A percentile compares a stretch with the other conserved stretches of the same genome.
Conservation (phyloP, 2,113 vertebrate genomes). For the Sialia sialis region DNA sequence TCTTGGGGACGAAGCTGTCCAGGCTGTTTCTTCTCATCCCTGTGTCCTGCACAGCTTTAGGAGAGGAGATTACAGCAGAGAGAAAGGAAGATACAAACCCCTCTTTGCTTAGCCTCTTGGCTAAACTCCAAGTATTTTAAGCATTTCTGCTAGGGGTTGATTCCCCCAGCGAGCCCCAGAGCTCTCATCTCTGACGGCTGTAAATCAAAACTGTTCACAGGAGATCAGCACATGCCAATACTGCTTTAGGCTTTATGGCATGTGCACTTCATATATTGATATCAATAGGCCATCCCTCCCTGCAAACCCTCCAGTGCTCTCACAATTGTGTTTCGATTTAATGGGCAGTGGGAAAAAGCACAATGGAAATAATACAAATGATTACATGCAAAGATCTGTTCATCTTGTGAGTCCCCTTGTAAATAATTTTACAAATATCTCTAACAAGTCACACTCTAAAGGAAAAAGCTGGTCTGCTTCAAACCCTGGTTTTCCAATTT, state of each 20-base stretch:
- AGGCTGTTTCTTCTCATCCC: background rate
- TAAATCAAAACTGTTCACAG: background rate
- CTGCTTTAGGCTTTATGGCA: background rate
- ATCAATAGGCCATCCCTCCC: background rate
- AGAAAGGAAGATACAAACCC: background rate
- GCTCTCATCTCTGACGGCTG: background rate
- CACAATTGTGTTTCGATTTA: background rate
- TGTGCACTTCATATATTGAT: fast-evolving
- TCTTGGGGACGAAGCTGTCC: background rate
- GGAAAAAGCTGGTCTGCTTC: background rate
- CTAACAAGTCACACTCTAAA: background rate
- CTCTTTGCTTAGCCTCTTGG: background rate
- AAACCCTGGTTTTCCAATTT: background rate
- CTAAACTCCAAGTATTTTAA: background rate
- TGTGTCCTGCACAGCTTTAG: background rate
- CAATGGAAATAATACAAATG: background rate
- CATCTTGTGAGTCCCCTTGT: background rate
- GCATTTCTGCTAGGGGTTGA: background rate
- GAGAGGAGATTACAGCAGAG: background rate
- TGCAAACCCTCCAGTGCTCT: background rate
- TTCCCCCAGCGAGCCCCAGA: background rate
- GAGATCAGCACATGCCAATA: background rate
- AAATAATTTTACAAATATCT: constrained; percentile 17
- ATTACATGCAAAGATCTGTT: background rate
- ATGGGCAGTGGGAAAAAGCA: background rate